phyloP scores from a whole-genome alignment of 2,113 vertebrate genomes.

The zebrafish (Danio rerio) region GRCz12tu NC_133187.1:26133001-26133500 shows the following conservation, averaged over 20 bases:
- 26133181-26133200: conserved; percentile 46
- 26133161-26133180: conserved; percentile 37
- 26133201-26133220: neutral
- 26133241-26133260: conserved; percentile 53
- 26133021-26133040: conserved; percentile 53
- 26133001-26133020: conserved; percentile 51
- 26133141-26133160: conserved; percentile 50
- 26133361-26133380: conserved; percentile 83
- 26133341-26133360: conserved; percentile 62
- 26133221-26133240: conserved; percentile 39
- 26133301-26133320: conserved; percentile 59
- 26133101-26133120: conserved; percentile 51
- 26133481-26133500: conserved; percentile 57
- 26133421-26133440: conserved; percentile 61
- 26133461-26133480: conserved; percentile 49
- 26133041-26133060: conserved; percentile 50
- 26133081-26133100: conserved; percentile 51
- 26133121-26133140: conserved; percentile 47
- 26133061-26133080: conserved; percentile 40
- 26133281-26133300: conserved; percentile 53
- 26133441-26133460: conserved; percentile 55
- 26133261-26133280: conserved; percentile 56
- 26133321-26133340: conserved; percentile 63
- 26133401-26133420: conserved; percentile 88
- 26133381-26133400: conserved; percentile 93